Percentiles rank a stretch among this genome's conserved stretches.
These are phyloP conservation scores for Drosophila subquinaria DNA, from an alignment of 2,888 invertebrate species.

Conservation along the genomic window DNA sequence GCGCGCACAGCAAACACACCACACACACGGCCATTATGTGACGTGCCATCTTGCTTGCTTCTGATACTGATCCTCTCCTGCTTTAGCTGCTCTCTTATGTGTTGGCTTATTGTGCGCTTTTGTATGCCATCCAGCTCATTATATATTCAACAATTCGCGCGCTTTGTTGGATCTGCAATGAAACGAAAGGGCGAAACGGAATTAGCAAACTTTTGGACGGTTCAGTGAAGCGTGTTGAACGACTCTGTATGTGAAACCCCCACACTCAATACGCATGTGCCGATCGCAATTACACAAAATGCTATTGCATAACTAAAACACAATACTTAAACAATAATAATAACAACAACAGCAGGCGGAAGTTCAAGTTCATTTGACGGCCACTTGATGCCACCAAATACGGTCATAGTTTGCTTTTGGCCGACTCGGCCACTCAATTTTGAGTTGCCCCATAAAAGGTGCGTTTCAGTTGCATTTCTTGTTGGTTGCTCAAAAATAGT, in stretches of 20 bases:
- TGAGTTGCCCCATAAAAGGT: conserved; percentile 47
- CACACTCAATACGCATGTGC: conserved; percentile 48
- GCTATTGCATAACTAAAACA: conserved; percentile 20
- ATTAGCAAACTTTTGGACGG: conserved; percentile 45
- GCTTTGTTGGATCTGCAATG: conserved; percentile 58
- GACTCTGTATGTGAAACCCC: conserved; percentile 15
- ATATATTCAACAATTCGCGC: conserved; percentile 57
- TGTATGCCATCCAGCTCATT: conserved; percentile 51
- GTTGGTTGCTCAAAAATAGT: conserved; percentile 9
- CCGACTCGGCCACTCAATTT: conserved; percentile 17
- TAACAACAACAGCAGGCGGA: conserved; percentile 51
- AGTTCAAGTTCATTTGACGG: conserved; percentile 76
- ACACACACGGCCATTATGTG: conserved; percentile 93
- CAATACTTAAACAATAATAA: conserved; percentile 5
- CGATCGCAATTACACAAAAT: conserved; percentile 14
- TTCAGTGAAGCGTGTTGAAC: conserved; percentile 42
- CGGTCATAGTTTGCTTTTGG: conserved; percentile 40
- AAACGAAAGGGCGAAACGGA: conserved; percentile 32
- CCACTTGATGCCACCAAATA: conserved; percentile 59
- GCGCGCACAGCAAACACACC: conserved; percentile 92
- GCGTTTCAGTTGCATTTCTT: conserved; percentile 49
- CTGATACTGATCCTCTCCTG: not conserved
- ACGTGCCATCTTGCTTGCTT: conserved; percentile 86
- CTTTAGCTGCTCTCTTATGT: conserved; percentile 14
- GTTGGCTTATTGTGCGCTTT: not conserved